Evolutionary conservation across 2,113 vertebrate species (phyloP), one percentile per base, ranked within the genome.

Genomic region (Globicephala melas): DNA sequence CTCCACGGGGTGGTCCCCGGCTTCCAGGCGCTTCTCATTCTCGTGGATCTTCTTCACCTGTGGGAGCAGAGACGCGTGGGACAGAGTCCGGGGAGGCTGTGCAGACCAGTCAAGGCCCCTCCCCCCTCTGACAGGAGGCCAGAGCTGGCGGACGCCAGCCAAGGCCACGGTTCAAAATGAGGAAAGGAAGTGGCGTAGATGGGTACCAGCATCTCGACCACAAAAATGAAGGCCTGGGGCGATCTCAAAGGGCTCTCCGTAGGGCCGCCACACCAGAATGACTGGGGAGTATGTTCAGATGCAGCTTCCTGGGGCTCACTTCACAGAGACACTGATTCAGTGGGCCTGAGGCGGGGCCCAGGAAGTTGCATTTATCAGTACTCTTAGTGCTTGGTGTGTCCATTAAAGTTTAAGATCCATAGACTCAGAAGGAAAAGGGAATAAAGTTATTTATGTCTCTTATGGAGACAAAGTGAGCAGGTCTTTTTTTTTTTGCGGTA

Each of bases 11-110:
- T 99, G 99, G 0, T 99, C 99, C 1, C 99, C 99, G 0, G 99
- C 99, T 98, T 99, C 99, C 98, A 99, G 99, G 81, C 99, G 99
- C 99, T 99, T 99, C 99, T 99, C 99, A 0, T 99, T 99, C 99
- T 99, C 99, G 0, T 99, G 99, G 98, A 99, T 99, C 98, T 99
- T 99, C 99, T 99, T 99, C 98, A 99, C 99, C 99, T 99, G 97
- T 20, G 1, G 14, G 68, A 31, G 10, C 0, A 17, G 73, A 38
- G 68, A 36, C 0, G 0, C 5, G 12, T 1, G 77, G 50, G 18
- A 86, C 25, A 1, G 28, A 38, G 28, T 25, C 76, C 18, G 1
- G 11, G 33, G 50, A 68, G 53, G 31, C 38, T 2, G 20, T 31
- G 6, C 0, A 2, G 53, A 44, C 44, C 70, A 86, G 67, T 31